Percentiles rank a stretch among this genome's conserved stretches.
These are phyloP conservation scores for Hydrotaea diabolus DNA, from an alignment of 2,888 invertebrate species.

Conservation along the genomic window DNA sequence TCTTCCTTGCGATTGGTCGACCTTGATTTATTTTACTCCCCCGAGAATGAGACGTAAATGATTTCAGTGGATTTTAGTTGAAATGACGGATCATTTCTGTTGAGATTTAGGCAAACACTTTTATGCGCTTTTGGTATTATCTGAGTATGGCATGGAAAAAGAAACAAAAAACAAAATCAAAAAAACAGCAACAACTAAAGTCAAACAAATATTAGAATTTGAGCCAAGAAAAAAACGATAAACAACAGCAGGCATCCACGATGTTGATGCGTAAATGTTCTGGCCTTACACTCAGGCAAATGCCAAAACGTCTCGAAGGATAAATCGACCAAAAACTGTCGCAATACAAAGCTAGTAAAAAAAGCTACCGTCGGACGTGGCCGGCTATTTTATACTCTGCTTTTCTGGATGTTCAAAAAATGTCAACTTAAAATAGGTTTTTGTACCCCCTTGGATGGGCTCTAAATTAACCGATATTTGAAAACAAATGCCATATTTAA, in stretches of 20 bases:
- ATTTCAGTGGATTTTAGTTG: background rate
- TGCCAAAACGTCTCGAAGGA: too few relatives aligned
- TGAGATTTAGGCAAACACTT: background rate
- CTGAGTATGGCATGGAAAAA: background rate
- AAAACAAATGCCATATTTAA: too few relatives aligned
- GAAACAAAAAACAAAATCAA: background rate
- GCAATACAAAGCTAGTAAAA: too few relatives aligned
- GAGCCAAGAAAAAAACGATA: background rate
- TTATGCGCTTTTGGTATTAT: background rate
- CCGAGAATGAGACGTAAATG: background rate
- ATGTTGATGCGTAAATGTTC: background rate
- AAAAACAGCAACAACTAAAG: background rate
- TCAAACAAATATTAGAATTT: background rate
- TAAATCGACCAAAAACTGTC: too few relatives aligned
- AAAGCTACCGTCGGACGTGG: too few relatives aligned
- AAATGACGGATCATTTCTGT: conserved; percentile 11
- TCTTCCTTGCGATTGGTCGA: background rate
- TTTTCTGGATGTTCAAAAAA: too few relatives aligned
- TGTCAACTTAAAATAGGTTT: too few relatives aligned
- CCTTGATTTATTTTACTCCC: background rate
- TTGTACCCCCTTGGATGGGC: too few relatives aligned
- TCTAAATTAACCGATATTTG: too few relatives aligned
- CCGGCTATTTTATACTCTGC: too few relatives aligned
- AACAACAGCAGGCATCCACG: background rate
- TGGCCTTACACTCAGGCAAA: too few relatives aligned